Conservation (phyloP, 2,113 vertebrate species). For the Spheniscus mendiculus region DNA sequence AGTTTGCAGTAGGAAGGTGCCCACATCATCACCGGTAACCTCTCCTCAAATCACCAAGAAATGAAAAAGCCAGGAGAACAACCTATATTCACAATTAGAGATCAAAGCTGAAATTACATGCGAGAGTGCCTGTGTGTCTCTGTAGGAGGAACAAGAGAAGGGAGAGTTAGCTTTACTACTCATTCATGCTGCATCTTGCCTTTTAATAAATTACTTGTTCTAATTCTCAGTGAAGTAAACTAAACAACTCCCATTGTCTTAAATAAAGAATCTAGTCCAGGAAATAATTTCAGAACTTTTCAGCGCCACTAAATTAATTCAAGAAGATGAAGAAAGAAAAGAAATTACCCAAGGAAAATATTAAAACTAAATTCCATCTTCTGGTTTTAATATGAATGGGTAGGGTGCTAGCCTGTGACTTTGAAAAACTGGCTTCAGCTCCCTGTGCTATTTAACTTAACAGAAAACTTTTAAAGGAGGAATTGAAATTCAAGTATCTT, state of each 20-base stretch:
- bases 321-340: slow-evolving; percentile 13
- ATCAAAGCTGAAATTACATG: background rate
- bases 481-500: background rate
- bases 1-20: background rate
- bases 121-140: background rate
- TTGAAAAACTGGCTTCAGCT: background rate
- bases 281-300: slow-evolving; percentile 40
- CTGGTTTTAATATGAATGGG: background rate
- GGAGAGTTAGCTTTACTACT: background rate
- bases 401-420: background rate
- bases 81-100: background rate
- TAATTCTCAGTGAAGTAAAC: slow-evolving; percentile 37
- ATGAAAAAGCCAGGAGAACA: background rate
- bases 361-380: background rate
- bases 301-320: slow-evolving; percentile 41
- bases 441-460: background rate
- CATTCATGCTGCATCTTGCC: background rate
- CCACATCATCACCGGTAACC: background rate
- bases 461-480: background rate
- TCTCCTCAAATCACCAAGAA: background rate
- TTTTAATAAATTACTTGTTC: slow-evolving; percentile 15
- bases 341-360: background rate
- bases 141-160: background rate
- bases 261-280: slow-evolving; percentile 20
- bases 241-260: slow-evolving; percentile 31